Evolutionary conservation across 1,140 invertebrate genomes (phyloP).

Genomic region (Pygmarrhopalites habei): DNA sequence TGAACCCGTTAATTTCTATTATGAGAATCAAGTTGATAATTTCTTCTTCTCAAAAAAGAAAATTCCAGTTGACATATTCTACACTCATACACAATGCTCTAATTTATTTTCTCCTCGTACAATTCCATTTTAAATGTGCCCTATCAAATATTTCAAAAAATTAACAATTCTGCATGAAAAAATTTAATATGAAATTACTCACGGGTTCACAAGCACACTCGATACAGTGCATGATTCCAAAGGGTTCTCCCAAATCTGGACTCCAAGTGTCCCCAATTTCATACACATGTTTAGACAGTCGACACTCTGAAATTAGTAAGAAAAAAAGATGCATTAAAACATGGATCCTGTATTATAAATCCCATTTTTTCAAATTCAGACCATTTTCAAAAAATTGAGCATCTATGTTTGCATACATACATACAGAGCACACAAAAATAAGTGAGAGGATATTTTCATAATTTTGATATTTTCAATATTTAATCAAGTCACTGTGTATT

Average conservation of each 20-base stretch:
- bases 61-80: too few species aligned
- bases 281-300: constrained; percentile 73
- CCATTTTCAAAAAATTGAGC: not conserved
- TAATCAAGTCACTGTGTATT: not conserved
- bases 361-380: not conserved
- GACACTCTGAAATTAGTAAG: constrained; percentile 70
- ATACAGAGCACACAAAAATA: not conserved
- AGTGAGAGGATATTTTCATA: not conserved
- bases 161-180: too few species aligned
- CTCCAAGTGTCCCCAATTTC: constrained; percentile 82
- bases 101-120: too few species aligned
- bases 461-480: not conserved
- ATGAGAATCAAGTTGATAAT: too few species aligned
- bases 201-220: constrained; percentile 85
- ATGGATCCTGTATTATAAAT: not conserved
- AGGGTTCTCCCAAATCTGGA: constrained; percentile 79
- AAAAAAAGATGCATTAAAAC: not conserved
- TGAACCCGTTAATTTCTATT: too few species aligned
- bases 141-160: too few species aligned
- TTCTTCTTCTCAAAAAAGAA: too few species aligned
- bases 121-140: too few species aligned
- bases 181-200: too few species aligned
- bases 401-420: not conserved
- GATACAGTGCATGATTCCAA: constrained; percentile 87
- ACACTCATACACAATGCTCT: too few species aligned